Base-by-base conservation (phyloP, 1,140 invertebrate species). In the Hydropsyche tenuis region DNA sequence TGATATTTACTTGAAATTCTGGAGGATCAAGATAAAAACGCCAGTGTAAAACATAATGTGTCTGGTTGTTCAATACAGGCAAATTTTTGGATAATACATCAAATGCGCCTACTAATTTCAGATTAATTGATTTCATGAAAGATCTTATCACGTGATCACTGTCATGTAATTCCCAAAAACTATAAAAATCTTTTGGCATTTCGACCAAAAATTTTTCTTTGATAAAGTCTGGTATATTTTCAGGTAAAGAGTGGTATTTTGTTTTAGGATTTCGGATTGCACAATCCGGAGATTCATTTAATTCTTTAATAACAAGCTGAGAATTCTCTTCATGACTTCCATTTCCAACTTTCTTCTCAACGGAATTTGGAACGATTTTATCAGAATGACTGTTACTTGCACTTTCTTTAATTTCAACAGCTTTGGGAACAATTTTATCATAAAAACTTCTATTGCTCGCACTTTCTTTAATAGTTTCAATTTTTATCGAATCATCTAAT, bases 11-110 rank as follows among this genome's bases (percentile, higher is more conserved):
- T 85, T 93, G 92, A 83, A 97, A 95, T 85, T 98, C 96, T 42
- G 96, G 96, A 48, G 94, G 94, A 88, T 98, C 96, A 85, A 94
- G 96, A 82, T 90, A 97, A 85, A 93, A 97, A 79, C 96, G 87
- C 91, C 94, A 97, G 81, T 97, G 94, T 42, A 89, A 82, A 75
- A 96, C 81, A 81, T 90, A 89, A 70, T 90, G 83, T n/a, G 88
- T 87, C 64, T 87, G 85, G 78, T 90, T 80, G 37, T 86, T 81
- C 64, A 88, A 80, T 79, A 88, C 84, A 48, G 85, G 88, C 73
- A 93, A 86, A 78, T 89, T 89, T 7, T 89, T 89, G 62, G 87
- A 85, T 22, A 97, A 81, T 27, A 96, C 88, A 85, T 97, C 95
- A 85, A 89, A 97, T 5, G 95, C 94, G 0, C 95, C 96, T 71